Percentiles rank a stretch among this genome's conserved stretches.
Evolutionary conservation across 2,888 invertebrate species (phyloP).

Genomic region (Drosophila multiciliata): DNA sequence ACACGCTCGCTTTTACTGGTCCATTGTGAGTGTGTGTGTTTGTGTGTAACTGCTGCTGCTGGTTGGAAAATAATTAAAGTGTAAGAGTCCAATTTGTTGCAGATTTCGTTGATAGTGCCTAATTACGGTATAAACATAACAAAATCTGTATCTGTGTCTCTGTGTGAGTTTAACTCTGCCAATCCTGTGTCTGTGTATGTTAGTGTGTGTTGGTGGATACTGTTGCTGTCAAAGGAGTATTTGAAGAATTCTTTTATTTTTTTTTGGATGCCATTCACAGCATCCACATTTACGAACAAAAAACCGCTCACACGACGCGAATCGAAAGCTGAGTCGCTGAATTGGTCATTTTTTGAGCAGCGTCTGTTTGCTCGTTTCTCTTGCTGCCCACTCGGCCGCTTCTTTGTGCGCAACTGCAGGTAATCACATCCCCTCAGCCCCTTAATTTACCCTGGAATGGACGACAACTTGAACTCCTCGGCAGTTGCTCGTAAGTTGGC

Average conservation of each 20-base stretch:
- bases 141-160: slow-evolving; percentile 35
- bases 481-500: slow-evolving; percentile 30
- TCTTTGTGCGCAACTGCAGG: slow-evolving; percentile 75
- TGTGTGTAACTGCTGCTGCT: slow-evolving; percentile 41
- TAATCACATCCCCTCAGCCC: slow-evolving; percentile 46
- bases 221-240: slow-evolving; percentile 56
- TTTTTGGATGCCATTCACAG: slow-evolving; percentile 58
- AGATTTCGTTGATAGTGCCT: slow-evolving; percentile 33
- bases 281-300: slow-evolving; percentile 50
- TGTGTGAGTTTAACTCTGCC: slow-evolving; percentile 12
- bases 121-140: slow-evolving; percentile 38
- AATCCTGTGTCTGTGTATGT: slow-evolving; percentile 14
- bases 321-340: slow-evolving; percentile 41
- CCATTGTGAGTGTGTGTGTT: slow-evolving; percentile 39
- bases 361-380: slow-evolving; percentile 41
- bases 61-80: slow-evolving; percentile 64
- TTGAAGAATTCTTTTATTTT: slow-evolving; percentile 26
- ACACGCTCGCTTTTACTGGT: slow-evolving; percentile 59
- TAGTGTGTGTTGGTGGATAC: slow-evolving; percentile 45
- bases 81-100: slow-evolving; percentile 65
- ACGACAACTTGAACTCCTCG: slow-evolving; percentile 2
- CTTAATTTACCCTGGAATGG: slow-evolving; percentile 1
- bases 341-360: slow-evolving; percentile 29
- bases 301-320: slow-evolving; percentile 44
- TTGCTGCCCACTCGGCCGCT: slow-evolving; percentile 35